Conservation (phyloP, 2,797 vertebrate species). For the Anas acuta region DNA sequence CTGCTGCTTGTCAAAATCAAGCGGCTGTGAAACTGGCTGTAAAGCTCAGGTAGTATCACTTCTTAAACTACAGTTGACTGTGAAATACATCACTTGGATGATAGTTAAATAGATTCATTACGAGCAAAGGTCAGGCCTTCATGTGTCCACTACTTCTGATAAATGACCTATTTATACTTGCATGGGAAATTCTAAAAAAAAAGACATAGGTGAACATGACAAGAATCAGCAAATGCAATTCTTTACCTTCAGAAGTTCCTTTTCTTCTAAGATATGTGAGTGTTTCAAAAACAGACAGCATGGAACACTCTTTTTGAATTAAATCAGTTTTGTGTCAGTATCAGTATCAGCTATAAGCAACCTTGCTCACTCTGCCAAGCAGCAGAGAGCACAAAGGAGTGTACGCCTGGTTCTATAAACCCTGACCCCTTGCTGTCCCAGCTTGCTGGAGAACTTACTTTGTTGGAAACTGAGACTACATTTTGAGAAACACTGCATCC, state of each 20-base stretch:
- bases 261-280: background rate
- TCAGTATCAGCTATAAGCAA: background rate
- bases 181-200: background rate
- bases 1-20: background rate
- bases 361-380: background rate
- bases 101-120: conserved; percentile 6
- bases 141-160: background rate
- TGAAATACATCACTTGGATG: background rate
- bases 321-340: background rate
- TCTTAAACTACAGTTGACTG: background rate
- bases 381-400: background rate
- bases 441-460: background rate
- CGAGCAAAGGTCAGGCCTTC: conserved; percentile 33
- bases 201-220: background rate
- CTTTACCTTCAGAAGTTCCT: background rate
- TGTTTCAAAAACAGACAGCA: background rate
- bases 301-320: background rate
- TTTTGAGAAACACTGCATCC: background rate
- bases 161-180: background rate
- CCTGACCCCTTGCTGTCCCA: background rate
- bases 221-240: background rate
- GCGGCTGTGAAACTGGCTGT: background rate
- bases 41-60: background rate
- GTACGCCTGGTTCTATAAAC: background rate
- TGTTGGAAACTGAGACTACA: background rate